These are phyloP conservation scores for Prochilodus magdalenae DNA, from an alignment of 2,113 vertebrate genomes.

Conservation along the genomic window DNA sequence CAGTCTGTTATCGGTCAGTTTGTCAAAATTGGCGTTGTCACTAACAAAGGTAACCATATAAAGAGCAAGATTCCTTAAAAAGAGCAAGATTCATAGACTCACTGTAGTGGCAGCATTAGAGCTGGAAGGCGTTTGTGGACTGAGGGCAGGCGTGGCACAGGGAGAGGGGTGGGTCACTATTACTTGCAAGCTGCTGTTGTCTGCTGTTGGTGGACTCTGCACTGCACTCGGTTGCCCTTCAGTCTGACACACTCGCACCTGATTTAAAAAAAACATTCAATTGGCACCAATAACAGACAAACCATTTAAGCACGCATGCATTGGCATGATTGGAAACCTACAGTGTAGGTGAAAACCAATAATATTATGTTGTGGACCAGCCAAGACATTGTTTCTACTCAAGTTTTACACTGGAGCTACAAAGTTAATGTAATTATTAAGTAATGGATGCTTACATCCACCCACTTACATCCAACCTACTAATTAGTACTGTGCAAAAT, in stretches of 20 bases:
- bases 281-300: neutral
- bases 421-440: too few relatives aligned
- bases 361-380: too few relatives aligned
- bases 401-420: too few relatives aligned
- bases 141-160: slow-evolving; percentile 71
- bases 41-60: neutral
- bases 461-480: too few relatives aligned
- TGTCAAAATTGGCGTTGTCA: too few relatives aligned
- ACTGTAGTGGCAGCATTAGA: slow-evolving; percentile 39
- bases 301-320: neutral
- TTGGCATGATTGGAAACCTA: neutral
- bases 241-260: slow-evolving; percentile 42
- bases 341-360: too few relatives aligned
- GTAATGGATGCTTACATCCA: too few relatives aligned
- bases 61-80: too few relatives aligned
- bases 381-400: too few relatives aligned
- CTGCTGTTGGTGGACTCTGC: slow-evolving; percentile 45
- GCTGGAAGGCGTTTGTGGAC: slow-evolving; percentile 68
- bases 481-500: too few relatives aligned
- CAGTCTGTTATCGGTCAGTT: too few relatives aligned
- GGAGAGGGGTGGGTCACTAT: slow-evolving; percentile 78
- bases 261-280: neutral
- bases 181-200: slow-evolving; percentile 72
- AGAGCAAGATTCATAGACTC: neutral
- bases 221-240: slow-evolving; percentile 49